Evolutionary conservation across 2,888 invertebrate species (phyloP), one percentile per base, ranked within the genome.

Genomic region (Hirtodrosophila confusa): DNA sequence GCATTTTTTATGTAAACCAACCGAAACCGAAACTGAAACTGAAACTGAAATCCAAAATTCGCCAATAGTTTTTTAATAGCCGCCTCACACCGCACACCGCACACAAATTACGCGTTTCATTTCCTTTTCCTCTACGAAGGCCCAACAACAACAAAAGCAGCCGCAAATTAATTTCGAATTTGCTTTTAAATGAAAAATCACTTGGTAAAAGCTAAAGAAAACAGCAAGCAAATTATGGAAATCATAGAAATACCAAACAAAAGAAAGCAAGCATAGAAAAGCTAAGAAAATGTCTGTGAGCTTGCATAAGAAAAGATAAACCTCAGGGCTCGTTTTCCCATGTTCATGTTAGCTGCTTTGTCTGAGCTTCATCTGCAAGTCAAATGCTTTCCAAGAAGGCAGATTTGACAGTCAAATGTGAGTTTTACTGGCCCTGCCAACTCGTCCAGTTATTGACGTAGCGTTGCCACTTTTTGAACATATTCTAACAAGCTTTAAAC

Each of bases 101-200:
- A 83, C 78, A 63, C 67, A 86, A 87, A 88, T 86, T 88, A 70
- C 70, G 74, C 82, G 69, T 74, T 88, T 87, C 75, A 87, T 83
- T 83, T 83, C 82, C 82, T 86, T 83, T 86, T 83, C 88, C 82
- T 80, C 63, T 56, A 50, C 44, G 48, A 4, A 5, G 39, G 49
- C 44, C 51, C 49, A 54, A 37, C 45, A 78, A 47, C 47, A 33
- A 57, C 48, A 64, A 56, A 51, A 47, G 53, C 41, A 57, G 60
- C 72, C 45, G 47, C 66, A 56, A 84, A 56, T 41, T 45, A 74
- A 66, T 68, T 68, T 67, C 49, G 53, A 61, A 74, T 78, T 68
- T 54, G 44, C 45, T 53, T 67, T 55, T 48, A 77, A 77, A 60
- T 73, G 55, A 50, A 72, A 72, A 74, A 60, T 53, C 41, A 45